phyloP scores from a whole-genome alignment of 2,888 invertebrate species.

The Ophion ellenae region DNA sequence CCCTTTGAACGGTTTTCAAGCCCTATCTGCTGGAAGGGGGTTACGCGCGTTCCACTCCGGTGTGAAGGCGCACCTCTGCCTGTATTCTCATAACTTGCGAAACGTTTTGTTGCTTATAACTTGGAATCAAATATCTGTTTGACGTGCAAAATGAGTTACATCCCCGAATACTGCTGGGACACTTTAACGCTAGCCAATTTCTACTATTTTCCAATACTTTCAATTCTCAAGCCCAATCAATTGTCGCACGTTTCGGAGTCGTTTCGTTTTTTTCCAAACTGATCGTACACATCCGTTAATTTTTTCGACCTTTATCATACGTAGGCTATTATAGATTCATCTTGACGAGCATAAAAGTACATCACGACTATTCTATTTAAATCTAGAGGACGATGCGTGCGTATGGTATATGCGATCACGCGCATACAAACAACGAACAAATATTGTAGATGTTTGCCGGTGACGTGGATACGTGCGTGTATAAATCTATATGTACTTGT shows the following conservation, averaged over 20 bases:
- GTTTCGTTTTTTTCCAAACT: too few relatives aligned
- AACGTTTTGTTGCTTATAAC: not conserved
- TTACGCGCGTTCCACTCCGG: not conserved
- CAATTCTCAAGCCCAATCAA: too few relatives aligned
- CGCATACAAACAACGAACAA: conserved; percentile 34
- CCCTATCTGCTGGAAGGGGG: not conserved
- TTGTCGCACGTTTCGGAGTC: too few relatives aligned
- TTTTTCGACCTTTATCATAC: not conserved
- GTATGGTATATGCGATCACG: conserved; percentile 13
- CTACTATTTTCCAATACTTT: too few relatives aligned
- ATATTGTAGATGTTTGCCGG: conserved; percentile 46
- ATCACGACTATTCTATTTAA: conserved; percentile 8
- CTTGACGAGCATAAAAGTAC: not conserved
- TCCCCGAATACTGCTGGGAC: too few relatives aligned
- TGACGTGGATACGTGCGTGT: not conserved
- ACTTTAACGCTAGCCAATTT: too few relatives aligned
- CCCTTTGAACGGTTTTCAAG: not conserved
- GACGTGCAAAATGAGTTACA: too few relatives aligned
- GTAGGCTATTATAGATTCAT: not conserved
- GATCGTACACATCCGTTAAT: not conserved
- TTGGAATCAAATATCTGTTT: not conserved
- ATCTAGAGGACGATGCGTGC: conserved; percentile 38
- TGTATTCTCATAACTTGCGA: not conserved
- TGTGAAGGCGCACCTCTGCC: not conserved
- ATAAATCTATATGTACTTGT: not conserved